Evolutionary conservation across 2,113 vertebrate genomes (phyloP), one percentile per base, ranked within the genome.

Genomic region (Notarius quadriscutis): DNA sequence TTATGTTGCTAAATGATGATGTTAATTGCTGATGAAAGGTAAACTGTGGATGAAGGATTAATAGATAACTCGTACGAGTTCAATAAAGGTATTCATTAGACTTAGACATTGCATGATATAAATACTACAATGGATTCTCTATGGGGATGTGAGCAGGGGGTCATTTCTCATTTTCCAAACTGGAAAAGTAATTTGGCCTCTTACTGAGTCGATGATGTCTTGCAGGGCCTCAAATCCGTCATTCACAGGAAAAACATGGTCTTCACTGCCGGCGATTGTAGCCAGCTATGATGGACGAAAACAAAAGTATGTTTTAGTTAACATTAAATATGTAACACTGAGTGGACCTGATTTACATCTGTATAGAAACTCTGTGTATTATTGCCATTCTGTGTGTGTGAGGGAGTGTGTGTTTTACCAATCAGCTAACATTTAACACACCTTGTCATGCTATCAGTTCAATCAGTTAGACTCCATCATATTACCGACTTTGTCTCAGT

Each of bases 211-310:
- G n/a, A 99, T 99, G 93, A 99, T 95, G 2, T 97, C 97, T 89
- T 98, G 98, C 58, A 99, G 96, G 0, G 98, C 97, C 93, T 99
- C 94, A 85, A 99, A 99, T 1, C 98, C 98, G 2, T 99, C 97
- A 1, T 97, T 97, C 81, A 99, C 98, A 0, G 98, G 98, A 91
- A 99, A 99, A 62, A 99, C 98, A 0, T 99, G 98, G 15, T 99
- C 98, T 87, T 95, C 97, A 88, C 98, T 97, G 95, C 99, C 97
- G 0, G 98, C 98, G 67, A 99, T 99, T 2, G 97, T 96, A 48
- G 98, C 98, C 93, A 99, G 94, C 98, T 99, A 95, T 65, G 34
- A 34, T 6, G 5, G 9, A 5, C 81, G 25, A 87, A 0, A 71
- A 63, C 60, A 65, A 58, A 75, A 74, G 80, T 27, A 51, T 4